Base-by-base conservation (phyloP, 2,888 invertebrate genomes). In the Thalpophila matura region DNA sequence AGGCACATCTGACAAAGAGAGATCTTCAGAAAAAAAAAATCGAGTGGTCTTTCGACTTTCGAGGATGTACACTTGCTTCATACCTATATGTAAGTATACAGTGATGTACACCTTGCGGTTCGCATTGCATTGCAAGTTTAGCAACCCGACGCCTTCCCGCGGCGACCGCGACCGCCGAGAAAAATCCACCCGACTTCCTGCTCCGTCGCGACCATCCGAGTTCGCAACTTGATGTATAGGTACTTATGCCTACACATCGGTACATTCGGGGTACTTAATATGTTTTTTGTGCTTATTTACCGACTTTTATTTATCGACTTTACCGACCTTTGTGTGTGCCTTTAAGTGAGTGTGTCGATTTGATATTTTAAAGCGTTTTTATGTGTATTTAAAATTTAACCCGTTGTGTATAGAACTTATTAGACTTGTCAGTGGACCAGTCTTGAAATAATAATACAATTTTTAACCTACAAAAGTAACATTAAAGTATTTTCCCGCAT, bases 111-210 rank as follows among this genome's bases (percentile, higher is more conserved):
- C 69, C 62, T 79, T 73, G 73, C 56, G 56, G 59, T 56, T 63
- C 63, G 64, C 35, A 46, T 73, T 68, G 68, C 57, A 74, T 54
- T 68, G 64, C 67, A 49, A 35, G 47, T 64, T 67, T 64, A 71
- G 72, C 66, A 68, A 72, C 47, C 55, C 76, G 76, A 72, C 47
- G 60, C 73, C 59, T 59, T 27, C 42, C 55, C 49, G 65, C 62
- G 71, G 51, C 74, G 58, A 68, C 73, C 74, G 78, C 80, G 64
- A 67, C 60, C 72, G 50, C 61, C 51, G 60, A 76, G 73, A 81
- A 85, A 86, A 75, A 83, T 79, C 66, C 56, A 61, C 54, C 71
- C 65, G 74, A 82, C 83, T 86, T 87, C 86, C 86, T 86, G 86
- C 74, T 83, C 78, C 49, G 69, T 69, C 74, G 70, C 73, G 71